Percentiles rank a stretch among this genome's conserved stretches.
Conservation (phyloP, 2,113 vertebrate genomes). For the Edolisoma coerulescens region DNA sequence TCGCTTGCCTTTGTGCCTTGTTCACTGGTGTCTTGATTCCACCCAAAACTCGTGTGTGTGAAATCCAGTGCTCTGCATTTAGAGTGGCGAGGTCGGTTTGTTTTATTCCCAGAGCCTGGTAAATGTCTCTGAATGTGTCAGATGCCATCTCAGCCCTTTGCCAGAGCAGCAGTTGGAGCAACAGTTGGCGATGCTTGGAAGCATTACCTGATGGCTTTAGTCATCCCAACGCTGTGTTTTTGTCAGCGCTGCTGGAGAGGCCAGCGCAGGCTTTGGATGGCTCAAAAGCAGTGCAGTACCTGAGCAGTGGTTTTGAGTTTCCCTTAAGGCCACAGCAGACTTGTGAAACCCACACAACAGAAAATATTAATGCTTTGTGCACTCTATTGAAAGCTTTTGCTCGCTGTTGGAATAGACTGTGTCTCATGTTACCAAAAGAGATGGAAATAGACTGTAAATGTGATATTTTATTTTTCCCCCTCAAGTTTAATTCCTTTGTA, state of each 20-base stretch:
- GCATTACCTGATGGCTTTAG: background rate
- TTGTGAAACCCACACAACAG: background rate
- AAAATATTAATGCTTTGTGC: background rate
- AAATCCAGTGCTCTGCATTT: background rate
- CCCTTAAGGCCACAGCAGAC: background rate
- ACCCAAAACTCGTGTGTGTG: background rate
- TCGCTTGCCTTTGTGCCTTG: background rate
- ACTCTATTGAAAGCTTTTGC: background rate
- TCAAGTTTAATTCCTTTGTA: background rate
- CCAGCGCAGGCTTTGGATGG: background rate
- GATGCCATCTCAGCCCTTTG: background rate
- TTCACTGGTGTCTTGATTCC: background rate
- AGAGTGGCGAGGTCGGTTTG: background rate
- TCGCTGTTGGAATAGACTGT: background rate
- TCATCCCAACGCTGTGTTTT: background rate
- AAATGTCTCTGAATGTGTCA: background rate
- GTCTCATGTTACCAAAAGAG: background rate
- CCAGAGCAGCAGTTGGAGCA: background rate
- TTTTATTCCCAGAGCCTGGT: background rate
- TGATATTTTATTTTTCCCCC: background rate
- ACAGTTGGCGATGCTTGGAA: background rate
- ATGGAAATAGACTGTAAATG: background rate
- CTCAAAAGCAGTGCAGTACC: background rate
- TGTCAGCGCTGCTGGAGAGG: background rate
- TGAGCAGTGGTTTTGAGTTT: background rate